A percentile compares a stretch with the other conserved stretches of the same genome.
Conservation (phyloP, 2,888 invertebrate genomes). For the Mechanitis messenoides region DNA sequence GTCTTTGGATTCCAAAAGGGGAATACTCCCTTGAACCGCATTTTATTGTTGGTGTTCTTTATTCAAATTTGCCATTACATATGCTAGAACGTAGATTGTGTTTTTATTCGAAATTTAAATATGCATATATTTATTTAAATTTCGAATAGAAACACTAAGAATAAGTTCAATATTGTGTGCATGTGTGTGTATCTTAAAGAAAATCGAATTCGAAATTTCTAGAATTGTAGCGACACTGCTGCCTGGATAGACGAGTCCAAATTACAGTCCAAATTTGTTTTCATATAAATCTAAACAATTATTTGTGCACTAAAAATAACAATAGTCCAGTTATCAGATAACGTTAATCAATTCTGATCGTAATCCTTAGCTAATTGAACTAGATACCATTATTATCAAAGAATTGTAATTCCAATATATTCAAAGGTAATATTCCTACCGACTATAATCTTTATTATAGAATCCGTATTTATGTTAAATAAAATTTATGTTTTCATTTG, state of each 20-base stretch:
- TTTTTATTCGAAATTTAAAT: conserved; percentile 21
- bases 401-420: conserved; percentile 8
- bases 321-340: conserved; percentile 55
- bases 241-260: too few relatives aligned
- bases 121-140: not conserved
- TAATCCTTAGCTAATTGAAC: conserved; percentile 74
- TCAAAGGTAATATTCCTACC: not conserved
- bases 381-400: conserved; percentile 45
- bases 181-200: too few relatives aligned
- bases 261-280: too few relatives aligned
- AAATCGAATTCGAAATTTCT: too few relatives aligned
- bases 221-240: too few relatives aligned
- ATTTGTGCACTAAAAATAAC: too few relatives aligned
- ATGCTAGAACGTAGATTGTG: not conserved
- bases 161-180: too few relatives aligned
- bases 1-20: conserved; percentile 29
- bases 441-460: not conserved
- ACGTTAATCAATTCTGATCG: conserved; percentile 73
- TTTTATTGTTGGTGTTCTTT: conserved; percentile 9
- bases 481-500: conserved; percentile 37
- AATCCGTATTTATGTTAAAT: not conserved
- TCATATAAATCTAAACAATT: too few relatives aligned
- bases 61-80: conserved; percentile 3
- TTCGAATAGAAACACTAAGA: too few relatives aligned
- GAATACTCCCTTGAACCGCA: conserved; percentile 11